Base-by-base conservation (phyloP, 2,888 invertebrate species). In the Tenthredo amoena region DNA sequence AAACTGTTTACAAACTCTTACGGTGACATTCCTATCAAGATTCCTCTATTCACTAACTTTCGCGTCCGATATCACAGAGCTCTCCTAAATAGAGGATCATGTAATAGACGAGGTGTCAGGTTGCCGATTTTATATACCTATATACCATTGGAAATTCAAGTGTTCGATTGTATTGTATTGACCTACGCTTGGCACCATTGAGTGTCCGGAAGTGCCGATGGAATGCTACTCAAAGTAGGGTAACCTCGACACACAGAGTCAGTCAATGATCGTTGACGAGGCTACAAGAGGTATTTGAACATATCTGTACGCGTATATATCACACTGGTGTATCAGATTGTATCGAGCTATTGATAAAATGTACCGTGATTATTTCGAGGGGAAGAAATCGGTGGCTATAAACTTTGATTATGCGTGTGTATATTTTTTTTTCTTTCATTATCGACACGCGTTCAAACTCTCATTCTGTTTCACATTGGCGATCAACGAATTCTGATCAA, bases 1-100 rank as follows among this genome's bases (percentile, higher is more conserved):
- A 81, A 62, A 81, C 81, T 18, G 81, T 81, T 62, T 62, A 62
- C 62, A 81, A 81, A 81, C 58, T 81, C 81, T 81, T 26, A 62
- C 40, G 81, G 81, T 81, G 81, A 81, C 81, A 81, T 81, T 81
- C 81, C 81, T 37, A 62, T 40, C 58, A 81, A 81, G 81, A 81
- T 81, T 81, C 62, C 81, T 81, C 81, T 81, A 62, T 81, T 62
- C 81, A 40, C 62, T 40, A 81, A 77, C 77, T 77, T 77, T 62
- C 37, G 62, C 58, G 62, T 62, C 62, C 21, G 62, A 81, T 81
- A 62, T 62, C 81, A 81, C 81, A 40, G 40, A 40, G n/a, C 40
- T 62, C 81, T 62, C 62, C 21, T 21, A 62, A 37, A 62, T 50
- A 37, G 40, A 58, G 81, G 40, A 81, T 62, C 58, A 21, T 21